Conservation (phyloP, 2,888 invertebrate species). For the Neoaliturus tenellus region DNA sequence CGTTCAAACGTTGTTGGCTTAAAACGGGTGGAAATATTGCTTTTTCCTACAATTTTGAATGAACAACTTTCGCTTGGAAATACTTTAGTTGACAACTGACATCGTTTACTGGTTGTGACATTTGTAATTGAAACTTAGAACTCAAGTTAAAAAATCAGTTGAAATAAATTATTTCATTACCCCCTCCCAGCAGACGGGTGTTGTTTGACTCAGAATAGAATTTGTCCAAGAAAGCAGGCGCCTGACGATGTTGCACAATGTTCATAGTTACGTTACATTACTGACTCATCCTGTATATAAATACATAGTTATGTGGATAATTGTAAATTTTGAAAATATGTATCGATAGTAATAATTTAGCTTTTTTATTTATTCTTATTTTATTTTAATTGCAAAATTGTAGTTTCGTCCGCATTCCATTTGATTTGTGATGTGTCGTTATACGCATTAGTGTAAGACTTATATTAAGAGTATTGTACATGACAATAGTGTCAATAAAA, state of each 20-base stretch:
- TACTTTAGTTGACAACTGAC: no score
- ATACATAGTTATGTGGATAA: conserved; percentile 43
- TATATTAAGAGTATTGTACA: neutral
- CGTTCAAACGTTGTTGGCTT: no score
- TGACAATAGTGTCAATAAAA: conserved; percentile 13
- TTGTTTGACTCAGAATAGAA: neutral
- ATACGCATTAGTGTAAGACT: neutral
- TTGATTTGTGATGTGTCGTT: conserved; percentile 2
- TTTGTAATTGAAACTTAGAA: no score
- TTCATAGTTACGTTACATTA: conserved; percentile 6
- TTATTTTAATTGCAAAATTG: neutral
- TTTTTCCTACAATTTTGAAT: no score
- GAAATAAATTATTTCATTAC: no score
- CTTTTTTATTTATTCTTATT: conserved; percentile 34
- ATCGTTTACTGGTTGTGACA: no score
- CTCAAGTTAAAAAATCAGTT: no score
- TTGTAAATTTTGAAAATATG: conserved; percentile 50
- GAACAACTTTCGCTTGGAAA: no score
- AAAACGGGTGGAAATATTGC: no score
- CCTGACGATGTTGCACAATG: conserved; percentile 30
- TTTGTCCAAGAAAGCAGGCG: conserved; percentile 3
- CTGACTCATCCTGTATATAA: conserved; percentile 9
- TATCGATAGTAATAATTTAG: conserved; percentile 16
- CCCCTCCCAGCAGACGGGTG: neutral
- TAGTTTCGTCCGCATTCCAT: conserved; percentile 35